phyloP scores from a whole-genome alignment of 1,140 invertebrate genomes.

The Drosophila suzukii region DNA sequence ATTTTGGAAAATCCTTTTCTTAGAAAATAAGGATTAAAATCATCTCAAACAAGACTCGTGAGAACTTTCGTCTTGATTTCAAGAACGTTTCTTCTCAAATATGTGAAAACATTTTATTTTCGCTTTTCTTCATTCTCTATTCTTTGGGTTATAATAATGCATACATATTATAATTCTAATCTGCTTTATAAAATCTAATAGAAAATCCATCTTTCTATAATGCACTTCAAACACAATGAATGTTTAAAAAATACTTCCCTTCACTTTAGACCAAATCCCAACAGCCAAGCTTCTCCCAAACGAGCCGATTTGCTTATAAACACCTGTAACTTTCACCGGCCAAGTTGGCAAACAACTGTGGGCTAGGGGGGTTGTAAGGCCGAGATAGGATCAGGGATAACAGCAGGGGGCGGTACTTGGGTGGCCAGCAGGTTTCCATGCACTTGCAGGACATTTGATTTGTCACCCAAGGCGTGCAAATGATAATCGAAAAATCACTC shows the following conservation, averaged over 20 bases:
- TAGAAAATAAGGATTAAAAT: too few species aligned
- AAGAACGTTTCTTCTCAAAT: too few species aligned
- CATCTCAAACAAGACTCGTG: too few species aligned
- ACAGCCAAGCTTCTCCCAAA: background rate
- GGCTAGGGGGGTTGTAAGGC: background rate
- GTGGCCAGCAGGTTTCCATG: constrained; percentile 56
- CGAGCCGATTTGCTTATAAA: constrained; percentile 50
- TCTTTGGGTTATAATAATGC: background rate
- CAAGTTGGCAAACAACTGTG: constrained; percentile 32
- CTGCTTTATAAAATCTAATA: background rate
- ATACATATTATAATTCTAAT: too few species aligned
- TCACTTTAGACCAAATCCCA: background rate
- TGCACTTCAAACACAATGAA: background rate
- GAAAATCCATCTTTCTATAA: background rate
- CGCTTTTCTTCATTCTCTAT: background rate
- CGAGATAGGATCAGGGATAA: constrained; percentile 1
- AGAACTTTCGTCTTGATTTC: too few species aligned
- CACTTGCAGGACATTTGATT: constrained; percentile 77
- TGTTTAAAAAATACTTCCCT: background rate
- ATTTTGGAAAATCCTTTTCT: too few species aligned
- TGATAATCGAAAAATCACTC: constrained; percentile 83
- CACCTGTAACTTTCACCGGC: constrained; percentile 63
- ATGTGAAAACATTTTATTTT: background rate
- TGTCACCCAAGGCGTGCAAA: constrained; percentile 82
- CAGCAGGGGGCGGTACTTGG: background rate